phyloP scores from a whole-genome alignment of 2,888 invertebrate genomes.

The Mylabris sibirica region DNA sequence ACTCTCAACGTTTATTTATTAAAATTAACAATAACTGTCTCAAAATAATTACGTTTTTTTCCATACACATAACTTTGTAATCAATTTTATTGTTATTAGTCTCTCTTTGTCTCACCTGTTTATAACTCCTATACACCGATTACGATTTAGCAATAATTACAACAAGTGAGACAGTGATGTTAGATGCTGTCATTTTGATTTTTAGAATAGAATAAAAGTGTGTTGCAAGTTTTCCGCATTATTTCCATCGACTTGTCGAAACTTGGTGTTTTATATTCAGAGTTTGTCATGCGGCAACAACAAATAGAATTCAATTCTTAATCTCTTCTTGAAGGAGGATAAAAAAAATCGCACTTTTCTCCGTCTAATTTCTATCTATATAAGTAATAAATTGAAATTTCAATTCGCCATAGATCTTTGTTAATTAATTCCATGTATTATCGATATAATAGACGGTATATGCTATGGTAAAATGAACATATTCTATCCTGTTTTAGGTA shows the following conservation, averaged over 20 bases:
- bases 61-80: background rate
- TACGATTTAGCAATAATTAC: no score
- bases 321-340: no score
- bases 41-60: no score
- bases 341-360: no score
- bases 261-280: conserved; percentile 39
- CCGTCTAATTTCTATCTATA: background rate
- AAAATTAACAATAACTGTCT: background rate
- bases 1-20: background rate
- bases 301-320: conserved; percentile 44
- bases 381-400: background rate
- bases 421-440: conserved; percentile 4
- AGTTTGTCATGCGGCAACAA: conserved; percentile 36
- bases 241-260: background rate
- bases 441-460: background rate
- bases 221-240: background rate
- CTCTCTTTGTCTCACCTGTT: no score
- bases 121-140: no score
- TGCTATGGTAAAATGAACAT: background rate
- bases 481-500: conserved; percentile 1
- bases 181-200: no score
- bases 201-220: no score
- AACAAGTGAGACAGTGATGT: no score
- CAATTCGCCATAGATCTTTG: background rate
- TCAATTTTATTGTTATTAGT: no score